Percentiles rank a stretch among this genome's conserved stretches.
These are phyloP conservation scores for Eospalax fontanierii DNA, from an alignment of 2,797 vertebrate genomes.

Conservation along the genomic window DNA sequence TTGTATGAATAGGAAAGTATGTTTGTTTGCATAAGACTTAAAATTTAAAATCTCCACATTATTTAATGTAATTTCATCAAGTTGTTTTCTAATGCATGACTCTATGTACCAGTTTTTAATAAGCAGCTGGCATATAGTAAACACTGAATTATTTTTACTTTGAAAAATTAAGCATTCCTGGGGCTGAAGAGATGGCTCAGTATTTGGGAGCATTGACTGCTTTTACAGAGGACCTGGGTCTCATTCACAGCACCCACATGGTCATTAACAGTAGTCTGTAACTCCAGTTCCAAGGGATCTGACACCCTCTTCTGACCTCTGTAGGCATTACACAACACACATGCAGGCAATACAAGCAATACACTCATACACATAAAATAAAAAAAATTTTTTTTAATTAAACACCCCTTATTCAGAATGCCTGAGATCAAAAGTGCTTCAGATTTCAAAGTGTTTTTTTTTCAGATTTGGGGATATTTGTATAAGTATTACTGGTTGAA, in stretches of 20 bases:
- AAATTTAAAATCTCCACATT: not conserved
- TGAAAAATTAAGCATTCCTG: no score
- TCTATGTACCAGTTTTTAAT: not conserved
- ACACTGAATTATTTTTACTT: not conserved
- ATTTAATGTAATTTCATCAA: not conserved
- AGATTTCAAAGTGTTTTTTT: not conserved
- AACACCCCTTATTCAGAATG: not conserved
- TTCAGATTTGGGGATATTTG: not conserved
- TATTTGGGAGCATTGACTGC: no score
- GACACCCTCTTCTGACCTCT: no score
- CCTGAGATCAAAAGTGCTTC: not conserved
- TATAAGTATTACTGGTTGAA: not conserved
- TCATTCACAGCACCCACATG: no score
- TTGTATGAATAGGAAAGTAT: not conserved
- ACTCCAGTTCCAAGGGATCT: no score
- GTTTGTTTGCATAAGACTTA: not conserved
- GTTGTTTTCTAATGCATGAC: not conserved
- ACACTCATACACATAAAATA: no score
- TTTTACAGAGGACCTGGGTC: no score
- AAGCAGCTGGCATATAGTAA: not conserved
- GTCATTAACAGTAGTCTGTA: no score
- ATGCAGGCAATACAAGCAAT: no score
- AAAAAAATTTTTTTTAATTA: no score
- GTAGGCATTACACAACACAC: no score
- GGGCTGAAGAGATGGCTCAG: no score